Evolutionary conservation across 1,140 invertebrate species (phyloP).

Genomic region (Pseudomyrmex concolor): DNA sequence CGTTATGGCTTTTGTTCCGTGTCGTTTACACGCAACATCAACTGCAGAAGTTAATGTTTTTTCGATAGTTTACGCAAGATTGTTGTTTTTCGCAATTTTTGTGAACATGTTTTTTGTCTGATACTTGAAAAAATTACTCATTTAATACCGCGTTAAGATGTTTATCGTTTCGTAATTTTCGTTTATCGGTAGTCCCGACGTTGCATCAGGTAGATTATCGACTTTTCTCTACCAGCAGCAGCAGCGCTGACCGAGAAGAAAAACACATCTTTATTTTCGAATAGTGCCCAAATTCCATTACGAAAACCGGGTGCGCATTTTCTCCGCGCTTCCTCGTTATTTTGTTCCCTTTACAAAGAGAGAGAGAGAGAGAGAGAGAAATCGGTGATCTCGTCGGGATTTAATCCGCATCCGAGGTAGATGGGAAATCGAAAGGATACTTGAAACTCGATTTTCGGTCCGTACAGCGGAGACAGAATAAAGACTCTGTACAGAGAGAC

Average conservation of each 20-base stretch:
- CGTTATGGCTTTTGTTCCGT: slow-evolving; percentile 54
- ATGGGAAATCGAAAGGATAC: slow-evolving; percentile 40
- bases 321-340: slow-evolving; percentile 22
- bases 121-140: too few species aligned
- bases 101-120: background rate
- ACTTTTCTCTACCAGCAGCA: background rate
- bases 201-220: slow-evolving; percentile 18
- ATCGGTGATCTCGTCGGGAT: slow-evolving; percentile 58
- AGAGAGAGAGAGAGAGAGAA: background rate
- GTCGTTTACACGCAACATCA: background rate
- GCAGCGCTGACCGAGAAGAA: background rate
- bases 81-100: background rate
- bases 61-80: background rate
- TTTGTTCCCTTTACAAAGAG: background rate
- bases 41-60: background rate
- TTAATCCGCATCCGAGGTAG: slow-evolving; percentile 50
- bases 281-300: slow-evolving; percentile 55
- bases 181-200: slow-evolving; percentile 13
- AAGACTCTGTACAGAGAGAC: slow-evolving; percentile 19
- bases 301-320: slow-evolving; percentile 22
- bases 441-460: slow-evolving; percentile 61
- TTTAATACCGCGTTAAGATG: slow-evolving; percentile 12
- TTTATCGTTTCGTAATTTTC: slow-evolving; percentile 24
- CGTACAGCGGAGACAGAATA: slow-evolving; percentile 45
- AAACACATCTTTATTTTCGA: slow-evolving; percentile 41